Percentiles rank a stretch among this genome's conserved stretches.
These are phyloP conservation scores for Trissolcus basalis DNA, from an alignment of 1,140 invertebrate species.

Conservation along the genomic window DNA sequence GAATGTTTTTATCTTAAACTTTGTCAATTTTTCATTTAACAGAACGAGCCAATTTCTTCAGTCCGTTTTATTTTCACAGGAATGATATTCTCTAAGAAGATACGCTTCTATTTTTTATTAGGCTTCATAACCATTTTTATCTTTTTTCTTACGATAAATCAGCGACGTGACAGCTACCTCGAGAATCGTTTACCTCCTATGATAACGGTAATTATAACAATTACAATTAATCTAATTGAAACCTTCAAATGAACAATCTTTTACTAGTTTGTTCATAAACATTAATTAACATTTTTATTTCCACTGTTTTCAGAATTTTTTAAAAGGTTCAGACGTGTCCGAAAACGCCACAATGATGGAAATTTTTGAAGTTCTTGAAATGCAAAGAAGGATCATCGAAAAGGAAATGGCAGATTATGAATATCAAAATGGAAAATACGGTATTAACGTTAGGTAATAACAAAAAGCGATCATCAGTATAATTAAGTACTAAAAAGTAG, in stretches of 20 bases:
- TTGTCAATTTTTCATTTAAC: no score
- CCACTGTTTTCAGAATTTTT: conserved; percentile 52
- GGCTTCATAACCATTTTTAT: conserved; percentile 72
- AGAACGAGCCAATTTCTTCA: no score
- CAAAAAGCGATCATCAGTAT: no score
- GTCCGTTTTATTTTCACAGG: conserved; percentile 13
- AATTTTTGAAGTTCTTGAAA: conserved; percentile 78
- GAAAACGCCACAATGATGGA: conserved; percentile 65
- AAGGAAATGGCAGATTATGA: conserved; percentile 79
- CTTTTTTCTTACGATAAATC: conserved; percentile 73
- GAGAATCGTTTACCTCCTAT: conserved; percentile 71
- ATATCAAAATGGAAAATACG: conserved; percentile 78
- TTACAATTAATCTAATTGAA: neutral
- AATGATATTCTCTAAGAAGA: conserved; percentile 67
- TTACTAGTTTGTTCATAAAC: no score
- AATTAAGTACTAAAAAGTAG: no score
- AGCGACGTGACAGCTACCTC: conserved; percentile 71
- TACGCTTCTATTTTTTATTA: conserved; percentile 73
- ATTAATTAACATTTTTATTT: no score
- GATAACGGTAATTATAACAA: conserved; percentile 64
- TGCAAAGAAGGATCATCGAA: conserved; percentile 77
- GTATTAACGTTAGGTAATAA: conserved; percentile 73
- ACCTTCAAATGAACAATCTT: neutral
- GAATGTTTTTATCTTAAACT: no score
- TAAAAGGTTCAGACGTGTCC: conserved; percentile 43